phyloP scores from a whole-genome alignment of 2,113 vertebrate species.

The Pedionomus torquatus region DNA sequence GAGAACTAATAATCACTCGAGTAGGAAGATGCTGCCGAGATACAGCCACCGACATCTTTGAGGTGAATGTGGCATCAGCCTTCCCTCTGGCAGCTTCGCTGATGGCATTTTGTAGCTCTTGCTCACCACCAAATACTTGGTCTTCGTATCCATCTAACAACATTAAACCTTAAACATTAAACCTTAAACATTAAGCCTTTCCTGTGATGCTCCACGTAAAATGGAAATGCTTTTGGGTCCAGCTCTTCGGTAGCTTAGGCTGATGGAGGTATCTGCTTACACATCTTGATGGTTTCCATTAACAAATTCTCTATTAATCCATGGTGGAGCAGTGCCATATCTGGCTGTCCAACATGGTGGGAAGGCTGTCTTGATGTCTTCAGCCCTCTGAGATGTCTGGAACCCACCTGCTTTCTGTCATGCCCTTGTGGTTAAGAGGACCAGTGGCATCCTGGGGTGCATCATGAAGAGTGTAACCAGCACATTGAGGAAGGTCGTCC shows the following conservation, averaged over 20 bases:
- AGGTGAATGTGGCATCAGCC: background rate
- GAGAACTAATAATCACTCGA: background rate
- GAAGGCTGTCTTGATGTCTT: background rate
- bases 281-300: background rate
- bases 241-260: accelerated
- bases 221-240: background rate
- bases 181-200: background rate
- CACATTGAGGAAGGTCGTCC: too few species aligned
- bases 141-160: background rate
- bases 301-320: background rate
- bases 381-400: background rate
- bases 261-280: background rate
- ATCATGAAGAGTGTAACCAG: too few species aligned
- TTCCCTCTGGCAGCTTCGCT: background rate
- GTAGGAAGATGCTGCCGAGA: background rate
- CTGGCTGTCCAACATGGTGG: accelerated
- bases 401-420: too few species aligned
- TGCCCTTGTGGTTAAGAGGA: too few species aligned
- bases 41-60: background rate
- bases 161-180: background rate
- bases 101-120: background rate
- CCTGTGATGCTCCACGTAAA: background rate
- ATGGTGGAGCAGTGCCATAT: accelerated
- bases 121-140: background rate
- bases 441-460: too few species aligned